These are phyloP conservation scores for Rhynchonycteris naso DNA, from an alignment of 2,797 vertebrate genomes.

Conservation along the genomic window DNA sequence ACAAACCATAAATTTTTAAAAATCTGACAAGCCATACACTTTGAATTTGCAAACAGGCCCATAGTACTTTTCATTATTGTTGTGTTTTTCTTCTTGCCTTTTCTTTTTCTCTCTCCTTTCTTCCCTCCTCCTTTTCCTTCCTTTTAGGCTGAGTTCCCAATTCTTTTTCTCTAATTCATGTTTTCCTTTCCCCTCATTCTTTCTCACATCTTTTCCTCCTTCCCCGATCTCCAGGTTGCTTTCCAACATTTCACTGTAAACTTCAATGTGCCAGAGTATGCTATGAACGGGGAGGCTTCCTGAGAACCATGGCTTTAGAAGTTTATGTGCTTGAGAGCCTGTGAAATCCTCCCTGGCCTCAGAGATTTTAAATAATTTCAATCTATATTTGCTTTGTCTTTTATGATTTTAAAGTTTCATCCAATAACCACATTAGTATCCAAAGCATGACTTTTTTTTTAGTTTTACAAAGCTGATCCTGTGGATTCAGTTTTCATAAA, in stretches of 20 bases:
- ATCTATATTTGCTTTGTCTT: conserved; percentile 63
- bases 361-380: conserved; percentile 41
- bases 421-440: conserved; percentile 62
- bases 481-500: conserved; percentile 88
- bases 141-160: neutral
- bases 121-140: neutral
- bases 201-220: neutral
- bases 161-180: neutral
- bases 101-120: neutral
- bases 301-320: neutral
- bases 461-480: conserved; percentile 81
- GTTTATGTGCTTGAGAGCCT: conserved; percentile 50
- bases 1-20: neutral
- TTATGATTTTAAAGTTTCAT: conserved; percentile 69
- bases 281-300: neutral
- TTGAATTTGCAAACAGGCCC: neutral
- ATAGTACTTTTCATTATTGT: neutral
- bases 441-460: conserved; percentile 81
- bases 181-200: neutral
- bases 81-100: neutral
- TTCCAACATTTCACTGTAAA: neutral
- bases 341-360: conserved; percentile 39
- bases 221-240: neutral
- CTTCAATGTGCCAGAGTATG: neutral
- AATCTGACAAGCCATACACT: neutral